phyloP scores from a whole-genome alignment of 1,140 invertebrate genomes.

The Ceratosolen fusciceps region DNA sequence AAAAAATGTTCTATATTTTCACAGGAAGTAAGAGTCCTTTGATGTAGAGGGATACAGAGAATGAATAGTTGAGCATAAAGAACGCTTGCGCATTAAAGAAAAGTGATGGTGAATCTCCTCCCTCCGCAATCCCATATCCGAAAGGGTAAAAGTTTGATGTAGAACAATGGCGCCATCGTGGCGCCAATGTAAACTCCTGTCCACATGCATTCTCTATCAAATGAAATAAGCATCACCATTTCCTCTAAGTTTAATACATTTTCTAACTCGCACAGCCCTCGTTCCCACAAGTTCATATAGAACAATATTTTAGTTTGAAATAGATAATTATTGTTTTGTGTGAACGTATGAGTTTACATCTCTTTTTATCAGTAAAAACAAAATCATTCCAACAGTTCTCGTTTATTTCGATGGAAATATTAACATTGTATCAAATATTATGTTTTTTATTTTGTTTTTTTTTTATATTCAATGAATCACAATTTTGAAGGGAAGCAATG shows the following conservation, averaged over 20 bases:
- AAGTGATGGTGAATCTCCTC: background rate
- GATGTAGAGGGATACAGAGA: slow-evolving; percentile 61
- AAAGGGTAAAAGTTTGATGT: no score
- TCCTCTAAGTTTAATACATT: slow-evolving; percentile 17
- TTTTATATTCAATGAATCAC: no score
- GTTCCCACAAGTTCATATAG: background rate
- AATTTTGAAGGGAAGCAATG: no score
- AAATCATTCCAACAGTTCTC: no score
- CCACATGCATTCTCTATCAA: slow-evolving; percentile 70
- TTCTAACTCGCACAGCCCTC: no score
- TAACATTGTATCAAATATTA: no score
- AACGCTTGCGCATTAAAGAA: slow-evolving; percentile 4
- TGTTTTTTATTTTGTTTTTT: no score
- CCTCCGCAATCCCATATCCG: background rate
- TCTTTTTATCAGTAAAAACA: no score
- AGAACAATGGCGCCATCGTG: background rate
- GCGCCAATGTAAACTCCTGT: slow-evolving; percentile 57
- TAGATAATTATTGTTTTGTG: no score
- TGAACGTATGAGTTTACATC: no score
- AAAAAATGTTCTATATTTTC: slow-evolving; percentile 41
- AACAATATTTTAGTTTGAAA: no score
- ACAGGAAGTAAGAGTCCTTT: slow-evolving; percentile 68
- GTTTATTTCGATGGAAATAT: no score
- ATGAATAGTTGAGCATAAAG: slow-evolving; percentile 51
- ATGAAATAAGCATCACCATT: slow-evolving; percentile 55